Evolutionary conservation across 2,797 vertebrate genomes (phyloP).

Genomic region (Perodicticus potto): DNA sequence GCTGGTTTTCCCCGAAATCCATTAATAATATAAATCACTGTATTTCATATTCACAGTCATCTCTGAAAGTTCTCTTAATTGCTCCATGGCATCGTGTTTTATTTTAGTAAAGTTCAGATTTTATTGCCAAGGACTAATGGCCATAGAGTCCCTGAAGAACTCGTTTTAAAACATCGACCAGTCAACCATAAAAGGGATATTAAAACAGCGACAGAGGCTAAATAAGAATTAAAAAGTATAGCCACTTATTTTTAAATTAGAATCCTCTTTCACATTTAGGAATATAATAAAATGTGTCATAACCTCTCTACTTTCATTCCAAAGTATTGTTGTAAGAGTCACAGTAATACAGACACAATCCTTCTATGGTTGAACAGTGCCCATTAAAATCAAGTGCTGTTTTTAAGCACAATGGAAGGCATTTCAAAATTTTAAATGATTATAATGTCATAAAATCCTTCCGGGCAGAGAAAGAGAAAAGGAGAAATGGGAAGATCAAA

Average conservation of each 20-base stretch:
- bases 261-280: slow-evolving; percentile 86
- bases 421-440: slow-evolving; percentile 75
- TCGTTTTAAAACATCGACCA: slow-evolving; percentile 86
- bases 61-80: slow-evolving; percentile 88
- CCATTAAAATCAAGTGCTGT: slow-evolving; percentile 65
- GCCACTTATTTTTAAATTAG: slow-evolving; percentile 83
- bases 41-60: slow-evolving; percentile 87
- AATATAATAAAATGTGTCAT: slow-evolving; percentile 89
- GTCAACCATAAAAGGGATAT: slow-evolving; percentile 86
- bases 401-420: slow-evolving; percentile 56
- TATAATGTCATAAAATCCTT: slow-evolving; percentile 67
- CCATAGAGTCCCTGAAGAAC: slow-evolving; percentile 86
- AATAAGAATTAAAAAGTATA: slow-evolving; percentile 89
- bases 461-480: slow-evolving; percentile 37
- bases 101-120: slow-evolving; percentile 86
- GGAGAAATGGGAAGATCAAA: not conserved
- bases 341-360: slow-evolving; percentile 54
- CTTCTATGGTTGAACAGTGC: slow-evolving; percentile 48
- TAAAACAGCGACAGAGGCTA: slow-evolving; percentile 88
- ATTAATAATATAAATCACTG: slow-evolving; percentile 86
- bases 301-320: slow-evolving; percentile 91
- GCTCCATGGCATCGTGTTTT: slow-evolving; percentile 86
- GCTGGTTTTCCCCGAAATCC: slow-evolving; percentile 83
- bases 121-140: slow-evolving; percentile 88
- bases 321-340: slow-evolving; percentile 88